Base-by-base conservation (phyloP, 2,797 vertebrate species). In the Monodelphis domestica region DNA sequence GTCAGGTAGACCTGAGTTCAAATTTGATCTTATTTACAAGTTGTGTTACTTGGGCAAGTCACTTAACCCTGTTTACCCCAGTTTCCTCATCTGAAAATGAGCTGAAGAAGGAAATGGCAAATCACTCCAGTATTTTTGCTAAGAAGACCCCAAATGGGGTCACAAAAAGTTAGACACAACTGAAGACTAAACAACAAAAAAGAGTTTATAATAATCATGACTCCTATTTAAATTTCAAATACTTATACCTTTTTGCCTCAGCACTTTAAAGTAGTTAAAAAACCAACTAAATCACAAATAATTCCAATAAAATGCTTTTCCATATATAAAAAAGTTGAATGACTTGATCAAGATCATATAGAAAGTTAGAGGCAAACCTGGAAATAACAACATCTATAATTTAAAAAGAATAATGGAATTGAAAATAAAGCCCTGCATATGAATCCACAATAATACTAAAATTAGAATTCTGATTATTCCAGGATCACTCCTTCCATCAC, bases 181-280 rank as follows among this genome's bases (percentile, higher is more conserved):
- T n/a, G n/a, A n/a, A n/a, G n/a, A n/a, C n/a, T n/a, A n/a, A n/a
- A n/a, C n/a, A n/a, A n/a, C n/a, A n/a, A n/a, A n/a, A n/a, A n/a
- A n/a, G n/a, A n/a, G n/a, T 55, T 38, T 26, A 94, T 56, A 92
- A 89, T 84, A 95, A 88, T 87, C 4, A 53, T 91, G 94, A 94
- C 90, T 94, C 90, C 53, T 57, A 93, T 15, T 55, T 54, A 93
- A 94, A 93, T 0, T 56, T 26, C 51, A 95, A 93, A 92, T 91
- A 92, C 89, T 4, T 88, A 28, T 7, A 70, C 6, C 15, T 53
- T 91, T 90, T 93, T n/a, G 90, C 55, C 63, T 55, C 30, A 94
- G 88, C 10, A 91, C 45, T 50, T 92, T 96, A 53, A 91, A 93
- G 15, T 57, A 95, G 55, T 54, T 57, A 93, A 90, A 24, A 93